Percentiles rank a stretch among this genome's conserved stretches.
phyloP scores from a whole-genome alignment of 2,888 invertebrate genomes.

The Anagyrus pseudococci region DNA sequence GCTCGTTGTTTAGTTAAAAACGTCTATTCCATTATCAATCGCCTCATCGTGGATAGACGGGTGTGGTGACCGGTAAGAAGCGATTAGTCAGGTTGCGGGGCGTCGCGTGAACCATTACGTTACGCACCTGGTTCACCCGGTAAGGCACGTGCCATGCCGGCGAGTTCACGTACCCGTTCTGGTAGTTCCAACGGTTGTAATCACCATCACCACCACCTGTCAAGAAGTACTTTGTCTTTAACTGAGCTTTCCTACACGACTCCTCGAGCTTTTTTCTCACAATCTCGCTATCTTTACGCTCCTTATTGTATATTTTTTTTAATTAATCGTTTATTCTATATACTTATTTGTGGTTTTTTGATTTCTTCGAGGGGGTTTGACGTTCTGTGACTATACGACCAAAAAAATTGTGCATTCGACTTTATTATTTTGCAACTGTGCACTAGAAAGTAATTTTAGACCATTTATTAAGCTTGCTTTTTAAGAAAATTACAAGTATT shows the following conservation, averaged over 20 bases:
- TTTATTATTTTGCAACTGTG: neutral
- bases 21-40: slow-evolving; percentile 12
- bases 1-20: slow-evolving; percentile 18
- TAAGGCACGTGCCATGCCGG: slow-evolving; percentile 61
- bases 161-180: slow-evolving; percentile 61
- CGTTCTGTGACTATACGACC: neutral
- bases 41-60: slow-evolving; percentile 38
- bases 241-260: slow-evolving; percentile 22
- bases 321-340: neutral
- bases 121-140: slow-evolving; percentile 60
- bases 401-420: slow-evolving; percentile 13
- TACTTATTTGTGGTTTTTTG: too few species aligned
- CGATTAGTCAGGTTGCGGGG: slow-evolving; percentile 61
- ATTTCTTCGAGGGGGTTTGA: neutral
- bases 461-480: too few species aligned
- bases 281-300: slow-evolving; percentile 6
- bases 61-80: slow-evolving; percentile 55
- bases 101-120: slow-evolving; percentile 62
- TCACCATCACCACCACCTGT: slow-evolving; percentile 58
- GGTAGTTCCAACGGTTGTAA: slow-evolving; percentile 60
- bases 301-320: neutral
- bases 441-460: too few species aligned
- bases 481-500: too few species aligned
- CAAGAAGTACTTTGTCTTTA: slow-evolving; percentile 55
- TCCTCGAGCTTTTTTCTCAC: slow-evolving; percentile 31